A percentile compares a stretch with the other conserved stretches of the same genome.
Evolutionary conservation across 2,113 vertebrate genomes (phyloP).

Genomic region (Pachycephala philippinensis): DNA sequence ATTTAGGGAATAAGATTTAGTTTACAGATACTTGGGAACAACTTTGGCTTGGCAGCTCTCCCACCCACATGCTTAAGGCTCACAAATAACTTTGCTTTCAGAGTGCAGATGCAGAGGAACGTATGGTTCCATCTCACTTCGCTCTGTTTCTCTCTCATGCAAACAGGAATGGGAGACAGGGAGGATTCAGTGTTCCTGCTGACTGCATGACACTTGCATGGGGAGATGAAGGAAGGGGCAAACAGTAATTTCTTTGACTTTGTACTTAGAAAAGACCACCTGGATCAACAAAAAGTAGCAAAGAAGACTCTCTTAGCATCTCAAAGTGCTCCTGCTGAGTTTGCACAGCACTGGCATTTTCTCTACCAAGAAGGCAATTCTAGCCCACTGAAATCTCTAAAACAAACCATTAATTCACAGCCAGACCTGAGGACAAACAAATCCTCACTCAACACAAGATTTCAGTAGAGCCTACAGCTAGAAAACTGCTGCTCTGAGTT

Average conservation of each 20-base stretch:
- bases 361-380: neutral
- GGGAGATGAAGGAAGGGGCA: neutral
- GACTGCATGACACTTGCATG: neutral
- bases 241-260: conserved; percentile 5
- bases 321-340: neutral
- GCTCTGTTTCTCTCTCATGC: neutral
- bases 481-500: neutral
- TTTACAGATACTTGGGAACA: conserved; percentile 50
- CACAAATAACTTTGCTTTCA: conserved; percentile 27
- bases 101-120: neutral
- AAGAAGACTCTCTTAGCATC: neutral
- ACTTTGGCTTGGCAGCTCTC: conserved; percentile 36
- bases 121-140: neutral
- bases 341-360: neutral
- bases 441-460: neutral
- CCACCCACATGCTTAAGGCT: conserved; percentile 21
- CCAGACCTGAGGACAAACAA: neutral
- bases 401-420: neutral
- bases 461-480: neutral
- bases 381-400: neutral
- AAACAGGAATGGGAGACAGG: neutral
- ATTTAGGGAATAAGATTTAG: conserved; percentile 38
- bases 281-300: conserved; percentile 19
- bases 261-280: neutral
- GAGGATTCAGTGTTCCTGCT: neutral